Evolutionary conservation across 92 coral and sea anemone genomes (phyloP), one percentile per base, ranked within the genome.

Genomic region (Palythoa heliodiscus): DNA sequence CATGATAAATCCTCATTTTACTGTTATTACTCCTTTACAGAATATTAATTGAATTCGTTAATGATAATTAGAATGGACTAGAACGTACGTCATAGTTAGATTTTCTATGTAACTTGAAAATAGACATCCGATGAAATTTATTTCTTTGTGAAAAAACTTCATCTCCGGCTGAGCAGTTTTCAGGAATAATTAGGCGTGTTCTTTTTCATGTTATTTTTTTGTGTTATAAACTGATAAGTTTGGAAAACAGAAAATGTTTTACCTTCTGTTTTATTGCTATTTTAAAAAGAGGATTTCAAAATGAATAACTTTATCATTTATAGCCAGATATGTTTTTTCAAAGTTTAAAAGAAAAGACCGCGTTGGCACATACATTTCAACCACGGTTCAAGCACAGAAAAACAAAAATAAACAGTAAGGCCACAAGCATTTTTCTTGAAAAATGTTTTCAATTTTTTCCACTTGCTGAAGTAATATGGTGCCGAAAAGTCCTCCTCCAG

Each of bases 1-100:
- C 1, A 63, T 66, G 66, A 80, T 80, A 43, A 80, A 80, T 48
- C 39, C 47, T 58, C 40, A 43, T 64, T 63, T 47, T 60, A 61
- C 19, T 78, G 35, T 53, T 64, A 66, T 80, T 43, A 10, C 71
- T 7, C 11, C 3, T 47, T 64, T 24, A 63, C 72, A 13, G 24
- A n/a, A 11, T 58, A 37, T 80, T 39, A 20, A 40, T 64, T 68
- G 39, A 66, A 66, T 80, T 66, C 84, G 48, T 66, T 78, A 78
- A 78, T 61, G 57, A 63, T 63, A 78, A 78, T 78, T 78, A 38
- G 71, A 35, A 19, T 48, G 37, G 20, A 47, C 71, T 38, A 22
- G 72, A 63, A 43, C 6, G 50, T 8, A 43, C 50, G 50, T 43
- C 70, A 64, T 20, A 43, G 60, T 35, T 39, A 1, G 57, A 43